Base-by-base conservation (phyloP, 2,888 invertebrate species). In the Ditula angustiorana region DNA sequence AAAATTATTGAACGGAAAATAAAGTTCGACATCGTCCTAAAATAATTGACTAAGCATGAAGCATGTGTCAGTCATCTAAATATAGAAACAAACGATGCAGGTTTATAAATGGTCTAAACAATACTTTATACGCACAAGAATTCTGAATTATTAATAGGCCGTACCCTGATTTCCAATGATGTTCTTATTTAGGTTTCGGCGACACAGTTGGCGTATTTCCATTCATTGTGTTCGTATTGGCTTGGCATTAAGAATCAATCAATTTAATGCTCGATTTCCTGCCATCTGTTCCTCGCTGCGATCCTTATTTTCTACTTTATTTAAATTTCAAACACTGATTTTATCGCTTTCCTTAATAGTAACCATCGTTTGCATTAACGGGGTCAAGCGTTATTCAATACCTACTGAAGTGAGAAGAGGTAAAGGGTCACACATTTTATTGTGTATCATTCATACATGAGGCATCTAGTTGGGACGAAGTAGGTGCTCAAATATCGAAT, bases 401-500 rank as follows among this genome's bases (percentile, higher is more conserved):
- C 19, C 26, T 19, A 19, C 10, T 28, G 55, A 37, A 37, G 13
- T 53, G 53, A 23, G 11, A 30, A 56, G 24, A 19, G 19, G 37
- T 1, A 23, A 41, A 50, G 13, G 49, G 19, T 61, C 26, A 37
- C 28, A 46, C 16, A 47, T 59, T 59, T 59, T 23, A 33, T n/a
- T 33, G 13, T 23, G 44, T 49, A 62, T 49, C 44, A 28, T 44
- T 53, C 44, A 35, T 44, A 63, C 52, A 55, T 55, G 63, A 61
- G 61, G 21, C 52, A 37, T 57, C 50, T 67, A 53, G 52, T 60
- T 33, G 41, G 47, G 58, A 28, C 53, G 23, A 53, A 63, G 53
- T 47, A 64, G 59, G 58, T 64, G 50, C 66, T 66, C 65, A 67
- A 65, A 60, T 60, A 47, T 56, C 67, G 67, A 83, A 84, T 79